Evolutionary conservation across 2,888 invertebrate genomes (phyloP), one percentile per base, ranked within the genome.

Genomic region (Strigamia transsilvanica): DNA sequence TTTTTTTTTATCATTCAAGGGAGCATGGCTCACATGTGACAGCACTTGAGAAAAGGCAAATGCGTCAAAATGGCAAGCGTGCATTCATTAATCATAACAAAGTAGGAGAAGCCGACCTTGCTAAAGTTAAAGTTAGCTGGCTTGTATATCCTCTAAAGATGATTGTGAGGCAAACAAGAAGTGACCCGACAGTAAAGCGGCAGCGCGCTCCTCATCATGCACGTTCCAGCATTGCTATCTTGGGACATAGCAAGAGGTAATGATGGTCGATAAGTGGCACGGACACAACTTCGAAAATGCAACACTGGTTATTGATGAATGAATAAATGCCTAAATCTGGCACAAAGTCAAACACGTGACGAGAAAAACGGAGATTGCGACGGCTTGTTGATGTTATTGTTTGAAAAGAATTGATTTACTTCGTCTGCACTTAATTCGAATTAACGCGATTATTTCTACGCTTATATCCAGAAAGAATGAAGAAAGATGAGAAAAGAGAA

Each of bases 21-120:
- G 32, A 27, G 73, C 27, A 32, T 73, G 73, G 73, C 32, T 73
- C 73, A 73, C 32, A n/a, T 32, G 73, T 73, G 73, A 73, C 73
- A 73, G 73, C 73, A 73, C 73, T 73, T 73, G 73, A 73, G 73
- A 73, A 73, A 73, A 56, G 56, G 73, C 73, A 73, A 73, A 73
- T 15, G 73, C 73, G 32, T 73, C 73, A 73, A 32, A 32, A 73
- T 73, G 73, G 73, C 73, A 73, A 32, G 23, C 73, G 27, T 73
- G 73, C 73, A 73, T 73, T 73, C 73, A 73, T 73, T 73, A 73
- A 73, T 73, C 73, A 73, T 73, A 32, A 73, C 0, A 73, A 73
- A 73, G 73, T 32, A 73, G 32, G 32, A 27, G 73, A 73, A 32
- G 73, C 32, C 38, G 73, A 73, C 73, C 73, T 32, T 73, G 73